phyloP scores from a whole-genome alignment of 2,797 vertebrate species.

The Helarctos malayanus region DNA sequence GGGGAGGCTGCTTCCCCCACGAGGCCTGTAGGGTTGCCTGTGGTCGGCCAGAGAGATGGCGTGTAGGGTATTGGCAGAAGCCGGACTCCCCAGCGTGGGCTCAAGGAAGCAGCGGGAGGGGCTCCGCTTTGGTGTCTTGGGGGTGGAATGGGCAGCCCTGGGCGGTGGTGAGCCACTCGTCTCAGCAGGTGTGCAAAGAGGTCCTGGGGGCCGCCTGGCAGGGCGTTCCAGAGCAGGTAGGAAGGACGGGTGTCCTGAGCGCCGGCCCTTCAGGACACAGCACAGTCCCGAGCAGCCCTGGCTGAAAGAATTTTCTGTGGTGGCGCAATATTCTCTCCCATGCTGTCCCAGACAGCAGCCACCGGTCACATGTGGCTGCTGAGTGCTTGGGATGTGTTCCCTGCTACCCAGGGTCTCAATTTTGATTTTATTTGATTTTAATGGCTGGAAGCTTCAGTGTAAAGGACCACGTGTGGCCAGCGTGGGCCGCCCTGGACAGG shows the following conservation, averaged over 20 bases:
- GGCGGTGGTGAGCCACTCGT: accelerated
- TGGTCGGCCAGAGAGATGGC: accelerated
- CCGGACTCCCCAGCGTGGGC: background rate
- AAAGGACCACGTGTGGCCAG: accelerated
- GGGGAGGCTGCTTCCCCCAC: background rate
- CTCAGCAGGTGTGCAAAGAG: accelerated
- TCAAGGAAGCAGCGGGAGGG: accelerated
- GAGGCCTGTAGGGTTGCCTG: background rate
- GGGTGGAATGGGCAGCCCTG: accelerated
- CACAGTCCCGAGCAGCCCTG: accelerated
- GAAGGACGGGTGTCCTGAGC: accelerated
- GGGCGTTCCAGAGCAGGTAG: too few species aligned
- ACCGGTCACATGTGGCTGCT: accelerated
- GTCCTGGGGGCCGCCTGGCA: background rate
- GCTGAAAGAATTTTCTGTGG: accelerated
- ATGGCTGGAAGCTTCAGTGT: background rate
- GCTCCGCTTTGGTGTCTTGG: accelerated
- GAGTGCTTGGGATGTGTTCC: background rate
- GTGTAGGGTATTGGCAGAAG: accelerated
- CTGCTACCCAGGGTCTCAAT: accelerated
- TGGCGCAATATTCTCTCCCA: accelerated
- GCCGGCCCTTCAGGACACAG: background rate
- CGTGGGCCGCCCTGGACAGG: accelerated
- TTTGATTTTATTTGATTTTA: background rate
- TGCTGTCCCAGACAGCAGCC: accelerated